phyloP scores from a whole-genome alignment of 2,113 vertebrate species.

The Alectura lathami region DNA sequence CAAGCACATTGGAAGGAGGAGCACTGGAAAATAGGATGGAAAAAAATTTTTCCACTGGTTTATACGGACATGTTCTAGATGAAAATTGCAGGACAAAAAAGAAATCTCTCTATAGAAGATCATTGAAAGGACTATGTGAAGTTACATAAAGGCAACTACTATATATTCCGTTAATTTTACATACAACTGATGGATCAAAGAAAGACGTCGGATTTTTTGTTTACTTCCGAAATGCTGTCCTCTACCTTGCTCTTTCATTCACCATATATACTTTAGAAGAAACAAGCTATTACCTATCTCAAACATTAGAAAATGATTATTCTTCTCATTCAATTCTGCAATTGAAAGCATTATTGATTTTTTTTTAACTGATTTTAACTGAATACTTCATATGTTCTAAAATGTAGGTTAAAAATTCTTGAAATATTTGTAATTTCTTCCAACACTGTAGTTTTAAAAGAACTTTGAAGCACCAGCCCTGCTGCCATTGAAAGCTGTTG shows the following conservation, averaged over 20 bases:
- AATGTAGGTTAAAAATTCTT: neutral
- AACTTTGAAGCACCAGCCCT: neutral
- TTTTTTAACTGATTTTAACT: neutral
- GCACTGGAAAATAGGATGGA: neutral
- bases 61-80: neutral
- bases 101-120: neutral
- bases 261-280: neutral
- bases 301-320: neutral
- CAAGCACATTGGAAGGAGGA: neutral
- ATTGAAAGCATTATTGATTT: neutral
- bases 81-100: neutral
- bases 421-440: neutral
- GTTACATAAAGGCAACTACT: neutral
- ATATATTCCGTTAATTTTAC: neutral
- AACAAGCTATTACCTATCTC: neutral
- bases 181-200: neutral
- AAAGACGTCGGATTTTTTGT: neutral
- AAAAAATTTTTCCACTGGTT: neutral
- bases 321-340: neutral
- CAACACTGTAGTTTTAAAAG: neutral
- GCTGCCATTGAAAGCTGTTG: neutral
- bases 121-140: neutral
- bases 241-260: neutral
- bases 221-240: neutral
- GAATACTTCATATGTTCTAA: neutral